These are phyloP conservation scores for Cyclopterus lumpus DNA, from an alignment of 2,797 vertebrate species.

Conservation along the genomic window DNA sequence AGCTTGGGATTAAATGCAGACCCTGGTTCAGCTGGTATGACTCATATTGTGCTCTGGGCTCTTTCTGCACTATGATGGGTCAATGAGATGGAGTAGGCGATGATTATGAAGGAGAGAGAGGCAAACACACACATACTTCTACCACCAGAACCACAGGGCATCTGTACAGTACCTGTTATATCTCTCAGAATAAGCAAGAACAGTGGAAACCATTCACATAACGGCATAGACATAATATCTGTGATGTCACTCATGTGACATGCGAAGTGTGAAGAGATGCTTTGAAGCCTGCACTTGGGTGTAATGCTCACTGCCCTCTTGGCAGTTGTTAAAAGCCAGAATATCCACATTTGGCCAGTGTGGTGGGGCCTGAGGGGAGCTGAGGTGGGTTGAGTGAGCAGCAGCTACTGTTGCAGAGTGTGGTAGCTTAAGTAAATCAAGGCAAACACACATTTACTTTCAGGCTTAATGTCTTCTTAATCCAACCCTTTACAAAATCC, in stretches of 20 bases:
- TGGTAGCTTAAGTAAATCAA: conserved; percentile 23
- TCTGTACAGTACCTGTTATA: conserved; percentile 32
- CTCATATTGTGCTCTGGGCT: conserved; percentile 57
- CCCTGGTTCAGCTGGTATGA: conserved; percentile 65
- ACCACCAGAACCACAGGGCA: conserved; percentile 1
- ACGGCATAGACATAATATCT: conserved; percentile 18
- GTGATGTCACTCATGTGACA: conserved; percentile 29
- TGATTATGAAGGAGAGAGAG: conserved; percentile 53
- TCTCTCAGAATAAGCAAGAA: conserved; percentile 18
- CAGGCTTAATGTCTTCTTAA: conserved; percentile 20
- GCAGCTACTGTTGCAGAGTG: conserved; percentile 25
- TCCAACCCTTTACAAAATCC: conserved; percentile 15
- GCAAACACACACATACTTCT: conserved; percentile 13
- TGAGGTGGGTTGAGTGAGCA: conserved; percentile 22
- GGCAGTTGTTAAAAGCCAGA: conserved; percentile 40
- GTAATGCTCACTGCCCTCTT: conserved; percentile 35
- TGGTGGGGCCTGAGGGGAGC: conserved; percentile 29
- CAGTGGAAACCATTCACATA: conserved; percentile 9
- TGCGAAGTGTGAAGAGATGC: conserved; percentile 27
- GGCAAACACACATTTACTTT: conserved; percentile 19
- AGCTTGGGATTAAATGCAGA: conserved; percentile 72
- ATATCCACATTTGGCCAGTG: conserved; percentile 44
- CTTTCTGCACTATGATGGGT: conserved; percentile 51
- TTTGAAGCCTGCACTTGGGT: conserved; percentile 38
- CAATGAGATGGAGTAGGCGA: conserved; percentile 59